Conservation (phyloP, 2,797 vertebrate species). For the Anniella stebbinsi region DNA sequence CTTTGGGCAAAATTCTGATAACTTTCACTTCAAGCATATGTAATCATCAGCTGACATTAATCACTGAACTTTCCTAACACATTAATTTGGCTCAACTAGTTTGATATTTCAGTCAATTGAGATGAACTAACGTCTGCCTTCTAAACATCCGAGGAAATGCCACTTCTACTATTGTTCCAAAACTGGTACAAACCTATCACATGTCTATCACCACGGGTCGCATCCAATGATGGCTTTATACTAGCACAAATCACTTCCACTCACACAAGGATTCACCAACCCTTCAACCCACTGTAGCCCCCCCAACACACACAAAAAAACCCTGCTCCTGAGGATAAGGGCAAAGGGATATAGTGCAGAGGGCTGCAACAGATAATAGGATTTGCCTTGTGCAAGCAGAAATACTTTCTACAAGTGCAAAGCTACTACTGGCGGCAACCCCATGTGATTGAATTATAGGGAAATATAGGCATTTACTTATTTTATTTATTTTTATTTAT, state of each 20-base stretch:
- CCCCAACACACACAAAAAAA: neutral
- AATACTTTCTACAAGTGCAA: neutral
- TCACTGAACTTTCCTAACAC: neutral
- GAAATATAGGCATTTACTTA: neutral
- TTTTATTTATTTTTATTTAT: too few relatives aligned
- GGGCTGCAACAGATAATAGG: neutral
- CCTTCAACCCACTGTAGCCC: neutral
- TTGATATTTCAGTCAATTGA: neutral
- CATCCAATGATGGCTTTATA: neutral
- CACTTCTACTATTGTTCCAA: neutral
- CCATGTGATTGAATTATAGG: neutral
- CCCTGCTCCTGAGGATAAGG: neutral
- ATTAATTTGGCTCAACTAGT: neutral
- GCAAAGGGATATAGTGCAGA: neutral
- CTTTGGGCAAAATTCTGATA: neutral
- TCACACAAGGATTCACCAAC: neutral
- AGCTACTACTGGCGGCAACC: neutral
- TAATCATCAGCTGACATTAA: neutral
- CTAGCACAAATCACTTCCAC: neutral
- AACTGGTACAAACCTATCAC: neutral
- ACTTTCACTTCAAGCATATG: neutral
- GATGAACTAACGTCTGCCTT: neutral
- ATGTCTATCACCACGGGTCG: neutral
- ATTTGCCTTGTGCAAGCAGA: neutral
- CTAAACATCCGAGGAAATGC: neutral